Percentiles rank a stretch among this genome's conserved stretches.
phyloP scores from a whole-genome alignment of 2,888 invertebrate genomes.

The Meteorus colon region DNA sequence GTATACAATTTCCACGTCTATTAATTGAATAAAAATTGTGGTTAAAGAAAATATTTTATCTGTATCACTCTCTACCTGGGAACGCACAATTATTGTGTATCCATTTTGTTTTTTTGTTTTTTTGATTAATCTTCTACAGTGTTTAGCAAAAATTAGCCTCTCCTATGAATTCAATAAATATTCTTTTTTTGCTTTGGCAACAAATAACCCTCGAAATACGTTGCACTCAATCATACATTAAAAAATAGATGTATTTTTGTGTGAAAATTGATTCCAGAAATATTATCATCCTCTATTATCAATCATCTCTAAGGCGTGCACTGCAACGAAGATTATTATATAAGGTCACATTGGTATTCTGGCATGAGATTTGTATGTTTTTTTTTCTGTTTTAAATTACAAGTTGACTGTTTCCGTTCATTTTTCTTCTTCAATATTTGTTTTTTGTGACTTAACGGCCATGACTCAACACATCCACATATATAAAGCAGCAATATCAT shows the following conservation, averaged over 20 bases:
- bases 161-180: slow-evolving; percentile 6
- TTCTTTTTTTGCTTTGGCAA: slow-evolving; percentile 12
- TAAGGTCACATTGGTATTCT: slow-evolving; percentile 43
- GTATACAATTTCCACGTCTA: slow-evolving; percentile 56
- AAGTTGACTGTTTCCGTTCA: slow-evolving; percentile 21
- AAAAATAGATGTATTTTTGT: slow-evolving; percentile 23
- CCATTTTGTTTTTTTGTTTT: slow-evolving; percentile 1
- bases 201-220: slow-evolving; percentile 8
- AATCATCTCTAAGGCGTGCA: slow-evolving; percentile 7
- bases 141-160: slow-evolving; percentile 19
- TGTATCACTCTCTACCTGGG: slow-evolving; percentile 31
- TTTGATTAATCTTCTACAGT: not conserved
- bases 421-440: slow-evolving; percentile 25
- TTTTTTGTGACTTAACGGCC: slow-evolving; percentile 29
- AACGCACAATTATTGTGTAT: slow-evolving; percentile 27
- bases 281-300: not conserved
- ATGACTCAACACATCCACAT: not conserved
- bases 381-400: not conserved
- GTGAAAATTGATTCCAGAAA: slow-evolving; percentile 17
- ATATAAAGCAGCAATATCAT: not conserved
- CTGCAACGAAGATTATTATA: slow-evolving; percentile 22
- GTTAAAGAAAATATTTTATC: slow-evolving; percentile 29
- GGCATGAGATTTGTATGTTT: slow-evolving; percentile 15
- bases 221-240: slow-evolving; percentile 24
- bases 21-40: slow-evolving; percentile 45